Evolutionary conservation across 2,113 vertebrate genomes (phyloP).

Genomic region (Zosterops hypoxanthus): DNA sequence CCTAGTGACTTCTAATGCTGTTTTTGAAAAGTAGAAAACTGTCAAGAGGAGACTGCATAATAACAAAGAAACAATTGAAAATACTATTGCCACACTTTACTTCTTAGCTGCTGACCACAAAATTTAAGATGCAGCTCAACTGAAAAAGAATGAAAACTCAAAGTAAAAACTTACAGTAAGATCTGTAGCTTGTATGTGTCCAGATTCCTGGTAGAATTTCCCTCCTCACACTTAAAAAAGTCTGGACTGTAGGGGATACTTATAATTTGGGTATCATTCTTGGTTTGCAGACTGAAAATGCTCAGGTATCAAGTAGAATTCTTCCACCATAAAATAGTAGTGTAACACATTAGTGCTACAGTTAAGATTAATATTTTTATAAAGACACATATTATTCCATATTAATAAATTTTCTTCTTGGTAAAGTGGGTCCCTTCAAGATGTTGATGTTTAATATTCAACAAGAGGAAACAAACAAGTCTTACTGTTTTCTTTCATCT

Average conservation of each 20-base stretch:
- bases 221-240: background rate
- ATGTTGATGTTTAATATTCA: background rate
- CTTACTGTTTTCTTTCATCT: background rate
- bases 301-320: background rate
- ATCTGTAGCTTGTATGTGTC: background rate
- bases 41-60: background rate
- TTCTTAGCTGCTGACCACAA: conserved; percentile 13
- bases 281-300: background rate
- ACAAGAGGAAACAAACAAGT: background rate
- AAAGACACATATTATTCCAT: background rate
- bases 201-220: background rate
- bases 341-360: background rate
- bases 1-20: conserved; percentile 17
- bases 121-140: background rate
- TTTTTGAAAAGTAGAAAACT: background rate
- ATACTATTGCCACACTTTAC: background rate
- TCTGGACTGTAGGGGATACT: background rate
- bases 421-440: background rate
- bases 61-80: conserved; percentile 14
- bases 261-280: background rate
- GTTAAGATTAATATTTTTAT: background rate
- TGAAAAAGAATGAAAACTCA: background rate
- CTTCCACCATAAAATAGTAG: background rate
- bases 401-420: background rate
- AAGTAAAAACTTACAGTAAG: background rate